Percentiles rank a stretch among this genome's conserved stretches.
Evolutionary conservation across 37 sponge, comb jelly and placozoan species (phyloP).

Genomic region (Haliclona indistincta): DNA sequence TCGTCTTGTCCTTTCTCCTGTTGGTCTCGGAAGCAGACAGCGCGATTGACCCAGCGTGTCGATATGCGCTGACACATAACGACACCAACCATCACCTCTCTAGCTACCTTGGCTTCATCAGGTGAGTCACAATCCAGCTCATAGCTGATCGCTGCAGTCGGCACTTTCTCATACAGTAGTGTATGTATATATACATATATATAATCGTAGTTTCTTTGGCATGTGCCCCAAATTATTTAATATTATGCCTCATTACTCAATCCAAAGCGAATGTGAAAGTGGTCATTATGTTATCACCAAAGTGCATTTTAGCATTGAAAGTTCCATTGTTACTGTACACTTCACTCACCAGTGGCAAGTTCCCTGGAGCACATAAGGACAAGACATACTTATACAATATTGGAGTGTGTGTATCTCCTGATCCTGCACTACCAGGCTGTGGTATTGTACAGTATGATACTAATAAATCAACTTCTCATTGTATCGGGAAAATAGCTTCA

Average conservation of each 20-base stretch:
- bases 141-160: not conserved
- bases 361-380: slow-evolving; percentile 1
- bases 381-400: slow-evolving; percentile 38
- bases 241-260: too few species aligned
- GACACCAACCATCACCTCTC: not conserved
- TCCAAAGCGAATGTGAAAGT: too few species aligned
- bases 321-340: too few species aligned
- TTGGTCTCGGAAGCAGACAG: not conserved
- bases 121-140: too few species aligned
- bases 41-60: not conserved
- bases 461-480: not conserved
- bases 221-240: too few species aligned
- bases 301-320: too few species aligned
- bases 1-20: not conserved
- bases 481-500: slow-evolving; percentile 15
- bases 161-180: not conserved
- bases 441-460: slow-evolving; percentile 43
- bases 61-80: not conserved
- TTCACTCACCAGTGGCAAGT: too few species aligned
- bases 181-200: not conserved
- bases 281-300: too few species aligned
- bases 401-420: slow-evolving; percentile 45
- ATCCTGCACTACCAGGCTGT: slow-evolving; percentile 11
- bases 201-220: not conserved
- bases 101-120: not conserved